Base-by-base conservation (phyloP, 2,797 vertebrate species). In the Anabacerthia variegaticeps region DNA sequence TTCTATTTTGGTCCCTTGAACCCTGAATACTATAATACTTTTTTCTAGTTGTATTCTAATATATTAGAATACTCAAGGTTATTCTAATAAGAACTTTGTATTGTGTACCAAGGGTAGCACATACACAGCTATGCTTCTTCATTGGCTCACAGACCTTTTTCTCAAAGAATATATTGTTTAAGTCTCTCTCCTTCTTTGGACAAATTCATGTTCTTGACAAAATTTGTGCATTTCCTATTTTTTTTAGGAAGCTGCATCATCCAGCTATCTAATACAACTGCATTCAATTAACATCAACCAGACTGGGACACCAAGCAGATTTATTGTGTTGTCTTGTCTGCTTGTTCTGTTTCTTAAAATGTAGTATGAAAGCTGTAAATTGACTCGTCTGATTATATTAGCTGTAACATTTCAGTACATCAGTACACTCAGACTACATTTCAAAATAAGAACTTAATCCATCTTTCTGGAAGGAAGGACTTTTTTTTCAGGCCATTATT, bases 291-390 rank as follows among this genome's bases (percentile, higher is more conserved):
- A 93, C 69, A 93, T 89, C 89, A 93, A 34, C 83, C 55, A 93
- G 82, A 54, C 44, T 43, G 20, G 73, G 85, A 92, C 88, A 91
- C 51, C 32, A 71, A 63, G 85, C 88, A 89, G 86, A 97, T 95
- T 92, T 88, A 94, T 85, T 97, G 77, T 89, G 85, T 82, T 96
- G 93, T 83, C 72, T 88, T 85, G 15, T 86, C 87, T 78, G 66
- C 65, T 92, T 92, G 77, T 89, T 96, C 92, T 93, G 66, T 85
- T 88, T 85, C 93, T 96, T 92, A 95, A 96, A 97, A 96, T 85
- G 88, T 91, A 65, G 75, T 85, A 95, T 88, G 93, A 96, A 96
- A 95, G 93, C 93, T 96, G 94, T 90, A 96, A 97, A 97, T 97
- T 83, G 94, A 95, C 93, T 97, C 91, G 46, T 95, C 95, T 95